Base-by-base conservation (phyloP, 2,888 invertebrate species). In the Scaptomyza caliginosa region DNA sequence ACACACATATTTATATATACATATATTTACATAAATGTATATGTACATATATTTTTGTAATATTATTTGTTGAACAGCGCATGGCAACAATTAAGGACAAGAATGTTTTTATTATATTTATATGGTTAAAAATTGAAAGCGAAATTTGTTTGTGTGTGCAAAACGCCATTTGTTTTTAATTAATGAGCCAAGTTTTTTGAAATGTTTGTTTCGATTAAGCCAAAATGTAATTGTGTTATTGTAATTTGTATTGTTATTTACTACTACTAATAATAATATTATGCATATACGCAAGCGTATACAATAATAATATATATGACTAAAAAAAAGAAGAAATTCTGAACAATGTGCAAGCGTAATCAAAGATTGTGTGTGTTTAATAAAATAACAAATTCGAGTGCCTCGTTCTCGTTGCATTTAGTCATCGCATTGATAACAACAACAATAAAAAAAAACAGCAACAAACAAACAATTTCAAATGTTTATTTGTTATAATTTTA, bases 241-340 rank as follows among this genome's bases (percentile, higher is more conserved):
- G 83, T 83, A 83, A 83, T 82, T 81, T 82, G 81, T 81, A 81
- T 79, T 81, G 81, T 81, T 81, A 81, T 81, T 85, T 81, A 81
- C 82, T 81, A 81, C 24, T 24, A 24, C 24, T 28, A 28, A 10
- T 28, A 75, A 84, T 77, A 76, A 16, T 34, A 34, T 34, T 78
- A 58, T 40, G 62, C 23, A 78, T 71, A 71, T 67, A 57, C 17
- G 46, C 46, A 49, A 65, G 16, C 39, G 49, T 38, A 38, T 32
- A 50, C 58, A 43, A 45, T n/a, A n/a, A n/a, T n/a, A 57, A 72
- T 57, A 36, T 7, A 46, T 45, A 64, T 79, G 80, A 79, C 63
- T 79, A 62, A 46, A 66, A 79, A n/a, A n/a, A n/a, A n/a, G n/a
- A n/a, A n/a, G n/a, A n/a, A n/a, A n/a, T n/a, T n/a, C n/a, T n/a